A percentile compares a stretch with the other conserved stretches of the same genome.
These are phyloP conservation scores for Porites lobata DNA, from an alignment of 92 coral and sea anemone species.

Conservation along the genomic window DNA sequence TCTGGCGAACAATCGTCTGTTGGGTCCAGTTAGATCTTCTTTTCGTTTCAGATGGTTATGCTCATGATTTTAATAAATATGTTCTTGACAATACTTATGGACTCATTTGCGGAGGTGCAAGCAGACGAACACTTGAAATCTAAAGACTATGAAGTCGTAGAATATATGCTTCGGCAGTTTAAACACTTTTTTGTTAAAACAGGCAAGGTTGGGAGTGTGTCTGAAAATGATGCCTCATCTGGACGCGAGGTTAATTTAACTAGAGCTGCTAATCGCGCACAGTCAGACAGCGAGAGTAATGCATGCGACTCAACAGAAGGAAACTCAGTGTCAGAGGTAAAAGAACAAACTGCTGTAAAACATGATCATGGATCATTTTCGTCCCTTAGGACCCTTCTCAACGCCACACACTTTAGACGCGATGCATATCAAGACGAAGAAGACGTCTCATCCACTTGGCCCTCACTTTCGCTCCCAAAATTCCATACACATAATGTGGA, in stretches of 20 bases:
- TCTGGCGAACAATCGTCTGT: slow-evolving; percentile 62
- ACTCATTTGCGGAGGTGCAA: slow-evolving; percentile 90
- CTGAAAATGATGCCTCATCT: slow-evolving; percentile 6
- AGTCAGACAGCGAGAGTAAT: not conserved
- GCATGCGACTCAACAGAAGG: not conserved
- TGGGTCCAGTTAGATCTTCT: slow-evolving; percentile 93
- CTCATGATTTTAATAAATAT: slow-evolving; percentile 91
- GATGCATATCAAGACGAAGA: not conserved
- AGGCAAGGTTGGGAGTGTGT: slow-evolving; percentile 28
- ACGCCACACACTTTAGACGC: not conserved
- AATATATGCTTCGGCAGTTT: slow-evolving; percentile 58
- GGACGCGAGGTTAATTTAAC: not conserved
- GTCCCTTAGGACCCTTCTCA: not conserved
- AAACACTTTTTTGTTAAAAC: slow-evolving; percentile 31
- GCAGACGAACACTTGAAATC: slow-evolving; percentile 73
- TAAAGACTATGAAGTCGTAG: slow-evolving; percentile 80
- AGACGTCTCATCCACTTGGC: slow-evolving; percentile 14
- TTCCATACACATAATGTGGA: not conserved
- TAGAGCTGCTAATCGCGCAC: not conserved
- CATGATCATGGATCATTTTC: slow-evolving; percentile 1
- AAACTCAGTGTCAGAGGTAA: not conserved
- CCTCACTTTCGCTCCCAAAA: slow-evolving; percentile 13
- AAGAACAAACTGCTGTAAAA: not conserved
- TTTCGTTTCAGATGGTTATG: slow-evolving; percentile 89
- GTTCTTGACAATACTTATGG: slow-evolving; percentile 91